phyloP scores from a whole-genome alignment of 2,113 vertebrate species.

The Paraplagusia blochii region DNA sequence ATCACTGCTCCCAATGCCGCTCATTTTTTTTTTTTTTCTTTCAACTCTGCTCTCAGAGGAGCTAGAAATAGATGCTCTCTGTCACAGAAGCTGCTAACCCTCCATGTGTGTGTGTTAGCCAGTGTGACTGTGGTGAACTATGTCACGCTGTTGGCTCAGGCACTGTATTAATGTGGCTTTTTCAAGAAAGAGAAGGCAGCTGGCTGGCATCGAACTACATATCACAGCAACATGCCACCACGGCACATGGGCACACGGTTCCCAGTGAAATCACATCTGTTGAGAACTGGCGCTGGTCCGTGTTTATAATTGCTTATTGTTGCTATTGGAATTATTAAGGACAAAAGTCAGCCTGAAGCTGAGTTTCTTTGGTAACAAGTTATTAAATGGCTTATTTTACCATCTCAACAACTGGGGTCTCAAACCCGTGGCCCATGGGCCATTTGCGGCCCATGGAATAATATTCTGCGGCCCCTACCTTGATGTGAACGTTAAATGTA shows the following conservation, averaged over 20 bases:
- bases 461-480: no score
- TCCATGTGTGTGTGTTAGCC: constrained; percentile 55
- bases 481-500: no score
- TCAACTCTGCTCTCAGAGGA: constrained; percentile 4
- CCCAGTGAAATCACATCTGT: background rate
- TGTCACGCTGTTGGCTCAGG: constrained; percentile 50
- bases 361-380: no score
- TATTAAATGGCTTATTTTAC: no score
- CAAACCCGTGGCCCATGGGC: no score
- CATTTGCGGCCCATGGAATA: no score
- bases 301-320: constrained; percentile 18
- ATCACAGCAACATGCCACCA: constrained; percentile 21
- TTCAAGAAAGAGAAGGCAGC: constrained; percentile 42
- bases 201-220: constrained; percentile 24
- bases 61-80: constrained; percentile 56
- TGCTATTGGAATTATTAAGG: constrained; percentile 3
- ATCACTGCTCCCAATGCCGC: constrained; percentile 25
- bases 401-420: no score
- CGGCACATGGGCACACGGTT: background rate
- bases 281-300: constrained; percentile 2
- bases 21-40: constrained; percentile 30
- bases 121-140: constrained; percentile 52
- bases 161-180: constrained; percentile 43
- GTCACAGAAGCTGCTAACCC: constrained; percentile 60
- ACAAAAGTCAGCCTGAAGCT: constrained; percentile 6